Evolutionary conservation across 2,888 invertebrate genomes (phyloP).

Genomic region (Allophyes oxyacanthae): DNA sequence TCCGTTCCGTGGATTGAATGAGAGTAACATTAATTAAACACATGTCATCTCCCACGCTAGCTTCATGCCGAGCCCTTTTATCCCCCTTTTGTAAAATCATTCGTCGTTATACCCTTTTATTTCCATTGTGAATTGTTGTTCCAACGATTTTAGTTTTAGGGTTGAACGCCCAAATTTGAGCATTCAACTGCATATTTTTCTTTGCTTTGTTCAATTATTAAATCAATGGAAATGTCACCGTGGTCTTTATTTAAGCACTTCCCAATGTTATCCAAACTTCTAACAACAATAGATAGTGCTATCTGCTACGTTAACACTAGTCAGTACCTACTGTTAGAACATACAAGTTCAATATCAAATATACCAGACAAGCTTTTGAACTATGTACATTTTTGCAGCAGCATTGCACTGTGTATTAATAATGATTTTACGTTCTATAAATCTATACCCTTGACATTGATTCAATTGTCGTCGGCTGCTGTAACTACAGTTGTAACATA

Average conservation of each 20-base stretch:
- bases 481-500: conserved; percentile 23
- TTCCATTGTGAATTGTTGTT: conserved; percentile 48
- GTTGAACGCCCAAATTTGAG: conserved; percentile 15
- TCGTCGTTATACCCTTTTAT: conserved; percentile 57
- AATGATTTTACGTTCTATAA: no score
- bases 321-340: conserved; percentile 15
- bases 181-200: conserved; percentile 2
- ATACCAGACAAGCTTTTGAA: conserved; percentile 26
- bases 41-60: conserved; percentile 73
- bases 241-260: conserved; percentile 12
- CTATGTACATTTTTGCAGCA: conserved; percentile 13
- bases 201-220: neutral
- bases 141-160: conserved; percentile 16
- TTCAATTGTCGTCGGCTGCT: conserved; percentile 27
- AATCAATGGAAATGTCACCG: conserved; percentile 2
- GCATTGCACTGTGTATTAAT: conserved; percentile 11
- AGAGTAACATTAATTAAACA: conserved; percentile 73
- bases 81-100: conserved; percentile 64
- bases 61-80: conserved; percentile 57
- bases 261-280: conserved; percentile 21
- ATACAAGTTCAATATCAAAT: conserved; percentile 32
- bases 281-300: neutral
- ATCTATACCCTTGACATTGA: conserved; percentile 36
- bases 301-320: conserved; percentile 14
- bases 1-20: conserved; percentile 62